Conservation (phyloP, 2,113 vertebrate species). For the Laterallus jamaicensis region DNA sequence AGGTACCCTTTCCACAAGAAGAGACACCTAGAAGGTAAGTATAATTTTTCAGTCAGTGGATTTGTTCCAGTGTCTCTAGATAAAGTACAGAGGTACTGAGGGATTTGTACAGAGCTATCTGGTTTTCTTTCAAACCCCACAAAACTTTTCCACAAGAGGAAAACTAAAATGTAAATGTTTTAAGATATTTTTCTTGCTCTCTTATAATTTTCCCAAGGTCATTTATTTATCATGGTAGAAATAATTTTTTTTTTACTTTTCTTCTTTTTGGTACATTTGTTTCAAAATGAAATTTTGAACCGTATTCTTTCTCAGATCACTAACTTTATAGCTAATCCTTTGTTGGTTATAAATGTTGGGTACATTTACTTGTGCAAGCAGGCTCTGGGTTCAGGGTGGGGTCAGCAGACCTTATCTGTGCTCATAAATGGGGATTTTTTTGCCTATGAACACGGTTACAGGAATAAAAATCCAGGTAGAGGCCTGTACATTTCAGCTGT, state of each 20-base stretch:
- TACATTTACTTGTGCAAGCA: not conserved
- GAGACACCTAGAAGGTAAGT: not conserved
- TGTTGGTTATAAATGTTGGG: not conserved
- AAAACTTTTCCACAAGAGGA: not conserved
- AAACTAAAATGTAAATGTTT: not conserved
- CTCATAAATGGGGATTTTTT: not conserved
- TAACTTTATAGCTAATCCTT: not conserved
- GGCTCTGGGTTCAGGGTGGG: not conserved
- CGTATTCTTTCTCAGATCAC: fast-evolving
- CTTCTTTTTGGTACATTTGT: not conserved
- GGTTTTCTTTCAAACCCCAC: not conserved
- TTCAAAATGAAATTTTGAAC: not conserved
- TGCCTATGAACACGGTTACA: not conserved
- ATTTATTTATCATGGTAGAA: not conserved
- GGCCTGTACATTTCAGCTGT: fast-evolving
- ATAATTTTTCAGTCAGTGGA: not conserved
- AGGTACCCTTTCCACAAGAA: not conserved
- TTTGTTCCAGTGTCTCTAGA: not conserved
- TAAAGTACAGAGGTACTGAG: not conserved
- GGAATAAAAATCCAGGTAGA: not conserved
- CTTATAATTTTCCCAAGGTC: not conserved
- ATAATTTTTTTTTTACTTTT: not conserved
- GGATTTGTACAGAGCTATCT: not conserved
- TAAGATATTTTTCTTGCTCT: not conserved
- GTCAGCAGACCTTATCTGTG: not conserved